These are phyloP conservation scores for Lagocephalus sceleratus DNA, from an alignment of 2,797 vertebrate genomes.

Conservation along the genomic window DNA sequence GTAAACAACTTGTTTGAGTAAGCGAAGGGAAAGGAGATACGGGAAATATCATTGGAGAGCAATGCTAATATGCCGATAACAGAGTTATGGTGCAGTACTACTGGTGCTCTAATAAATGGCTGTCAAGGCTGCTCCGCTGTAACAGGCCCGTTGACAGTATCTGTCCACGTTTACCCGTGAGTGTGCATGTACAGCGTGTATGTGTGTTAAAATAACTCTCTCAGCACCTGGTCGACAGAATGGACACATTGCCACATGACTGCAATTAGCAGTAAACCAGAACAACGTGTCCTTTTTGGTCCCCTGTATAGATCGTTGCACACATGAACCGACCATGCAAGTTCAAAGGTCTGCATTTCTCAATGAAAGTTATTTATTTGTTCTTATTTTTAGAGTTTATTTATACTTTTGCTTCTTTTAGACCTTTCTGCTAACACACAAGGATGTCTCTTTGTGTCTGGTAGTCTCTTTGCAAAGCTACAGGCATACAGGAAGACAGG, in stretches of 20 bases:
- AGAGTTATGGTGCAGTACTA: constrained; percentile 47
- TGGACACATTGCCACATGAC: constrained; percentile 51
- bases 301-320: constrained; percentile 1
- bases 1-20: constrained; percentile 1
- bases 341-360: no score
- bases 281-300: constrained; percentile 31
- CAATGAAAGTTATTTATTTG: neutral
- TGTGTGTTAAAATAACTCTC: constrained; percentile 17
- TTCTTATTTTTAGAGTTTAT: neutral
- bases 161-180: constrained; percentile 44
- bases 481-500: constrained; percentile 26
- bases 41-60: constrained; percentile 41
- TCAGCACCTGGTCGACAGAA: constrained; percentile 38
- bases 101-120: constrained; percentile 57
- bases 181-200: constrained; percentile 19
- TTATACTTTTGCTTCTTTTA: constrained; percentile 3
- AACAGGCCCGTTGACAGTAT: constrained; percentile 61
- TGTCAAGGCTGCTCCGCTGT: constrained; percentile 54
- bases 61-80: constrained; percentile 63
- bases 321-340: neutral
- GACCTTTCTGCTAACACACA: constrained; percentile 21
- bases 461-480: constrained; percentile 29
- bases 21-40: neutral
- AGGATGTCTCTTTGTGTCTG: constrained; percentile 18
- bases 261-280: constrained; percentile 41